Base-by-base conservation (phyloP, 2,888 invertebrate genomes). In the Corbicula japonica region DNA sequence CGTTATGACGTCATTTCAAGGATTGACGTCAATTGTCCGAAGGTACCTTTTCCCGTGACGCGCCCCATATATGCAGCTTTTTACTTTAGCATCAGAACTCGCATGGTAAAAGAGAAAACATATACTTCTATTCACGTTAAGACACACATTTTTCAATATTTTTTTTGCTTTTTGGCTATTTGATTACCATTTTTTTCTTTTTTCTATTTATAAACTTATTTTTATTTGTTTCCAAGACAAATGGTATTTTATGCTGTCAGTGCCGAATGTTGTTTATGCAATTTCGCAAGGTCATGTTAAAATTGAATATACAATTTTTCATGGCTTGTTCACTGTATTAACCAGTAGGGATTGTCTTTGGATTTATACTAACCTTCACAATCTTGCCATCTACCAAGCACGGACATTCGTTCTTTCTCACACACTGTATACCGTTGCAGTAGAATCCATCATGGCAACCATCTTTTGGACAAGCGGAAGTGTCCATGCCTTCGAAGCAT, bases 371-470 rank as follows among this genome's bases (percentile, higher is more conserved):
- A 85, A 89, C 90, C 83, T 76, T 77, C 54, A 89, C 76, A 48
- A 89, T 73, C 44, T 88, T 87, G 18, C 89, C 90, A 56, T 92
- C 89, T 26, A 91, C 85, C 23, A 88, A 94, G 91, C 98, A 98
- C 0, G 97, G 96, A 91, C 98, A 98, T 89, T 96, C 95, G 80
- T 95, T 95, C 72, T 95, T 94, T 0, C 95, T 91, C 6, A 96
- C 96, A 92, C 98, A 98, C 77, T 93, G 94, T 84, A 95, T 94
- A 12, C 97, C 97, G 93, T 97, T 95, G 95, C 96, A 97, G 94
- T 95, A 96, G 21, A 94, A 90, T 3, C 94, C 94, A 65, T 93
- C 85, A 48, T 94, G 93, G 87, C 96, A 95, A 34, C 87, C 86
- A 4, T 85, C 75, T 6, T 65, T 41, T 4, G 92, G 91, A 72